Conservation (phyloP, 2,888 invertebrate genomes). For the Torymus tubicola region DNA sequence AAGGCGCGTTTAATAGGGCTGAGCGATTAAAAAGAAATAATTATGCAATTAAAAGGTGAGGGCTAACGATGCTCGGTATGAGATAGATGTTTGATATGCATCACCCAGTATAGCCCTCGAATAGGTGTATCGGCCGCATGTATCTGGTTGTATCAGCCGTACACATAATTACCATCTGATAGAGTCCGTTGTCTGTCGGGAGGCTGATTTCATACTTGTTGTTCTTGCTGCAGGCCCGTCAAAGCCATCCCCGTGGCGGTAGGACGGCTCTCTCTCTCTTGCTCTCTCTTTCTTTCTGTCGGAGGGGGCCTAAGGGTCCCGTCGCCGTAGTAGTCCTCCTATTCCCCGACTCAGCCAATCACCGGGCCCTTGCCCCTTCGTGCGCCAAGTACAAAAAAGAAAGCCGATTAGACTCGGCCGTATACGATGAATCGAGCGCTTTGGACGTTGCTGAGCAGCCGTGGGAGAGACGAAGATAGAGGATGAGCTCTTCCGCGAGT, state of each 20-base stretch:
- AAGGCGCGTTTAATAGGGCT: too few relatives aligned
- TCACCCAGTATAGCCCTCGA: constrained; percentile 73
- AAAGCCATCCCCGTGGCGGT: constrained; percentile 74
- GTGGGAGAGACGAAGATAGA: constrained; percentile 38
- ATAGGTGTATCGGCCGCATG: constrained; percentile 67
- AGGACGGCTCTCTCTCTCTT: constrained; percentile 71
- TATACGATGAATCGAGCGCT: constrained; percentile 67
- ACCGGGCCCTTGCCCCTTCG: constrained; percentile 68
- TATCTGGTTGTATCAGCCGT: constrained; percentile 70
- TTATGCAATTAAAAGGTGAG: background rate
- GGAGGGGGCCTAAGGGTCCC: constrained; percentile 72
- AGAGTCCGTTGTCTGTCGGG: constrained; percentile 76
- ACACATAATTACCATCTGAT: constrained; percentile 76
- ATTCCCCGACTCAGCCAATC: constrained; percentile 71
- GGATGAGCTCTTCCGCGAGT: constrained; percentile 23
- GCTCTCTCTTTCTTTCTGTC: constrained; percentile 24
- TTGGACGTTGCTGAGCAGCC: constrained; percentile 50
- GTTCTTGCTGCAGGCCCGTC: constrained; percentile 72
- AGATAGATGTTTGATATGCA: constrained; percentile 49
- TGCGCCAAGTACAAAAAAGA: constrained; percentile 62
- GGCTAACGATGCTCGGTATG: constrained; percentile 8
- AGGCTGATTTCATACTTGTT: constrained; percentile 74
- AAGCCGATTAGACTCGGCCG: constrained; percentile 67
- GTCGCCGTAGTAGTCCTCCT: constrained; percentile 65
- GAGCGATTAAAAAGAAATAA: constrained; percentile 37